These are phyloP conservation scores for Lasioglossum pauxillum DNA, from an alignment of 2,888 invertebrate genomes.

Conservation along the genomic window DNA sequence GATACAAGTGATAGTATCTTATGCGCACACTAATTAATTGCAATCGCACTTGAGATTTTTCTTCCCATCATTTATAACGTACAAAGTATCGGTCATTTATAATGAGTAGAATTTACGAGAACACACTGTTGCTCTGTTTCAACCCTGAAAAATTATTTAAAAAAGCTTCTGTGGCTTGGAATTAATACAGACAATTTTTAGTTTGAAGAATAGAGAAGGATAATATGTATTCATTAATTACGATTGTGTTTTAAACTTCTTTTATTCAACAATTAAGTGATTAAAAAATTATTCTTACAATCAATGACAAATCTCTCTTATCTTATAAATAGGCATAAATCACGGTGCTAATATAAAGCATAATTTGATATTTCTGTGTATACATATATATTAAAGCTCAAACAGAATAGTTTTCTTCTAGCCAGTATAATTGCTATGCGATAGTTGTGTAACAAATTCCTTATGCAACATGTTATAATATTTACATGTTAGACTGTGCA, in stretches of 20 bases:
- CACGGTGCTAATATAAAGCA: neutral
- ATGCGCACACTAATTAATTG: conserved; percentile 35
- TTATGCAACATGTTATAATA: conserved; percentile 20
- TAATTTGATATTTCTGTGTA: neutral
- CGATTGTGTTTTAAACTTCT: neutral
- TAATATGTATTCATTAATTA: neutral
- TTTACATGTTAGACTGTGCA: conserved; percentile 37
- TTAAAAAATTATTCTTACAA: conserved; percentile 16
- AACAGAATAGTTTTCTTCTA: conserved; percentile 12
- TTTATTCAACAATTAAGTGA: conserved; percentile 38
- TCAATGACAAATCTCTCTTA: neutral
- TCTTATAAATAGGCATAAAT: neutral
- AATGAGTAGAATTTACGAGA: neutral
- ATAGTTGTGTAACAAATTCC: conserved; percentile 19
- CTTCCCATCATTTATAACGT: neutral
- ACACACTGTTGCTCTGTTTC: neutral
- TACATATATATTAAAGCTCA: neutral
- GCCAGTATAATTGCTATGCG: neutral
- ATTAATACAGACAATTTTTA: neutral
- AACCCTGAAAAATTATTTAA: neutral
- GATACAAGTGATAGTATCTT: conserved; percentile 46
- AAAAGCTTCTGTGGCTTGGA: neutral
- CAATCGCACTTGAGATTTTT: conserved; percentile 12
- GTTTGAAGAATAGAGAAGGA: neutral
- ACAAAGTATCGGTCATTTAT: neutral